Conservation (phyloP, 2,797 vertebrate species). For the Diceros bicornis region DNA sequence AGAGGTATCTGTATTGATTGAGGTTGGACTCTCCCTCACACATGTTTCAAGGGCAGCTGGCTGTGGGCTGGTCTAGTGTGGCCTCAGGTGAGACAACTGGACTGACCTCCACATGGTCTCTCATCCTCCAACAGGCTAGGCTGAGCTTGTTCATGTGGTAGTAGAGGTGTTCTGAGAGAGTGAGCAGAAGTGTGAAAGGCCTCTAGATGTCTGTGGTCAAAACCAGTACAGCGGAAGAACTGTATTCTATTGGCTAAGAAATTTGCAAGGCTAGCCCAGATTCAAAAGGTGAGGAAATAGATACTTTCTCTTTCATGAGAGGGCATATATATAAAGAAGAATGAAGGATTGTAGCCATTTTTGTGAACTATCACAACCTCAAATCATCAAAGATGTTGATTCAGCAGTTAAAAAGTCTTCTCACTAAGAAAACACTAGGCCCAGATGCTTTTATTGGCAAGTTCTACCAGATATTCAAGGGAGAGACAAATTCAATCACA, state of each 20-base stretch:
- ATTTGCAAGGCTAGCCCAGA: neutral
- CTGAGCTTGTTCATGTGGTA: neutral
- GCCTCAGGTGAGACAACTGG: neutral
- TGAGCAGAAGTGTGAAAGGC: neutral
- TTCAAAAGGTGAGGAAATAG: neutral
- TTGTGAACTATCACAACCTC: slow-evolving; percentile 29
- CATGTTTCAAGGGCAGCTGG: neutral
- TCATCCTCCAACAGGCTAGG: neutral
- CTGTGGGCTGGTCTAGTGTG: neutral
- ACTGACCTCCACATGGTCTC: neutral
- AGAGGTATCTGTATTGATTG: neutral
- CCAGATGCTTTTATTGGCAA: slow-evolving; percentile 65
- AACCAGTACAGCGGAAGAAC: neutral
- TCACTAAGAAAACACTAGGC: slow-evolving; percentile 51
- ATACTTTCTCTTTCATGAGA: neutral
- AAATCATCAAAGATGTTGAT: slow-evolving; percentile 50
- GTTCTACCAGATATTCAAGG: slow-evolving; percentile 63
- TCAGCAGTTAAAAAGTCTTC: slow-evolving; percentile 57
- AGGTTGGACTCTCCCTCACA: neutral
- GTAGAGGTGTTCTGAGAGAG: neutral
- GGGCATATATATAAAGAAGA: neutral
- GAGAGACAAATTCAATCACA: slow-evolving; percentile 59
- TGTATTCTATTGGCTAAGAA: neutral
- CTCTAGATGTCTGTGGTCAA: neutral
- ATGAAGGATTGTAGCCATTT: neutral